phyloP scores from a whole-genome alignment of 2,888 invertebrate genomes.

The Pharmacophagus antenor region DNA sequence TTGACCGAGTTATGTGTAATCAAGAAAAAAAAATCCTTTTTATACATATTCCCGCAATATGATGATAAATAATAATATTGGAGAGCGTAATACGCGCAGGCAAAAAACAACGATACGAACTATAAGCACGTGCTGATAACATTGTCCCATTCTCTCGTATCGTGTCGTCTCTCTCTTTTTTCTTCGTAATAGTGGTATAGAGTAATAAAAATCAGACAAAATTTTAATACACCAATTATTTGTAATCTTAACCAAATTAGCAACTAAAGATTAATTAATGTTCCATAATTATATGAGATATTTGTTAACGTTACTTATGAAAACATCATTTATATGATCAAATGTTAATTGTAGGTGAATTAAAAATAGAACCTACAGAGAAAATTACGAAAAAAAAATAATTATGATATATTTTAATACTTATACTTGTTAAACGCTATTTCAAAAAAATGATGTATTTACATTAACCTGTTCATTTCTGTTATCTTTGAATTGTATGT shows the following conservation, averaged over 20 bases:
- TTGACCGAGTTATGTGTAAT: too few relatives aligned
- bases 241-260: background rate
- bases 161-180: constrained; percentile 40
- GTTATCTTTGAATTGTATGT: constrained; percentile 36
- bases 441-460: background rate
- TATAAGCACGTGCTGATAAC: constrained; percentile 66
- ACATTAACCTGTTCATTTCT: background rate
- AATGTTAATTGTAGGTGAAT: too few relatives aligned
- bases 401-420: background rate
- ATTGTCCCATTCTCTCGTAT: constrained; percentile 47
- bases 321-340: too few relatives aligned
- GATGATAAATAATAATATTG: constrained; percentile 65
- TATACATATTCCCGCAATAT: constrained; percentile 64
- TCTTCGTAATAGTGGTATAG: constrained; percentile 38
- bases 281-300: background rate
- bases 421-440: background rate
- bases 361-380: too few relatives aligned
- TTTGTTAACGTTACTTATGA: too few relatives aligned
- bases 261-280: background rate
- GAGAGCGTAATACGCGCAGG: constrained; percentile 66
- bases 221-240: background rate
- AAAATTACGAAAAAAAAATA: too few relatives aligned
- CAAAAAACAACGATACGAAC: constrained; percentile 70
- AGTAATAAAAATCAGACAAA: constrained; percentile 33
- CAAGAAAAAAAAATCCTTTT: background rate